Evolutionary conservation across 2,888 invertebrate species (phyloP), one percentile per base, ranked within the genome.

Genomic region (Dermolepida albohirtum): DNA sequence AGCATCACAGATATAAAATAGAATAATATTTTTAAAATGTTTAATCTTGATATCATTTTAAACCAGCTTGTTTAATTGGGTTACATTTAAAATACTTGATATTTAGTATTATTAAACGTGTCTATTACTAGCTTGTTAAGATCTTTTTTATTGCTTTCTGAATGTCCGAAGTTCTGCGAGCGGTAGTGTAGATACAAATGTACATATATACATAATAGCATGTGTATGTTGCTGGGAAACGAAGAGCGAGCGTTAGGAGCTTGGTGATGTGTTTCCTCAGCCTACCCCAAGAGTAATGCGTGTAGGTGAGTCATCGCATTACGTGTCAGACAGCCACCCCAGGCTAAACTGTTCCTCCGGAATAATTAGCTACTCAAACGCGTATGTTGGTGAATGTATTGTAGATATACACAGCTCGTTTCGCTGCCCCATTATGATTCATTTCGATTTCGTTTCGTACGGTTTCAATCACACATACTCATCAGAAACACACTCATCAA

Each of bases 291-390:
- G 59, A 27, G 12, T 11, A 29, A 12, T 1, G 47, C 44, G 12
- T 44, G 59, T 59, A 14, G 27, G 59, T 59, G 59, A 59, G 59
- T 59, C 59, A 59, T 27, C 12, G 59, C 12, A 44, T 59, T 59
- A 59, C 59, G 44, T 43, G 59, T 44, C 44, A 29, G 55, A 22
- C 59, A 11, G 12, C 44, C 59, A 59, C 59, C 59, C 59, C 29
- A 34, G 44, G 29, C 29, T 12, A 12, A 54, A 54, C 54, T 39
- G 54, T 40, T 59, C 14, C 59, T 29, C 59, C 29, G 44, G 59
- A 44, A 47, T 59, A 59, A 59, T 59, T 59, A 59, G 44, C 22
- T 14, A 11, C 41, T 55, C 16, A n/a, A 11, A 27, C 8, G 10
- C 22, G 5, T 27, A 51, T 12, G 27, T 50, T 5, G n/a, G 22